phyloP scores from a whole-genome alignment of 92 coral and sea anemone species.

The Heteractis magnifica region DNA sequence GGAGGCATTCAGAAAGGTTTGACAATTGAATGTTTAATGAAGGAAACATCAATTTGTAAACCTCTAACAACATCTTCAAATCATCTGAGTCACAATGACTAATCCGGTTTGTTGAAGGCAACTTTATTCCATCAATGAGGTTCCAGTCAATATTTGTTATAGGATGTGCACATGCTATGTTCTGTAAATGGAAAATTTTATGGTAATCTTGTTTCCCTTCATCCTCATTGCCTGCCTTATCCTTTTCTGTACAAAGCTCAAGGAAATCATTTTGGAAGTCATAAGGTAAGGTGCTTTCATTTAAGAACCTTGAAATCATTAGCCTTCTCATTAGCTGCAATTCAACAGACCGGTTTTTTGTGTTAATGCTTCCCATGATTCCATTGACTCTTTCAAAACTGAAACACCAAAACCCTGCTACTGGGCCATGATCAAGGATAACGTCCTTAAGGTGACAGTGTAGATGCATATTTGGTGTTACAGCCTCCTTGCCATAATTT shows the following conservation, averaged over 20 bases:
- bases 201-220: slow-evolving; percentile 33
- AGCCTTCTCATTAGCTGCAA: slow-evolving; percentile 58
- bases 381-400: slow-evolving; percentile 58
- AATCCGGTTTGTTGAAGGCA: slow-evolving; percentile 31
- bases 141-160: slow-evolving; percentile 45
- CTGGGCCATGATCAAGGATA: slow-evolving; percentile 52
- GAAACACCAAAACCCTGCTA: slow-evolving; percentile 58
- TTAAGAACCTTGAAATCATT: slow-evolving; percentile 36
- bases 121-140: slow-evolving; percentile 21
- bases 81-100: slow-evolving; percentile 43
- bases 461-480: slow-evolving; percentile 48
- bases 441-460: slow-evolving; percentile 54
- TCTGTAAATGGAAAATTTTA: slow-evolving; percentile 33
- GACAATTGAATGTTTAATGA: slow-evolving; percentile 22
- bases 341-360: slow-evolving; percentile 62
- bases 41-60: slow-evolving; percentile 47
- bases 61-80: slow-evolving; percentile 32
- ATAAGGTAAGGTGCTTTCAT: slow-evolving; percentile 43
- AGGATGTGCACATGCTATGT: slow-evolving; percentile 45
- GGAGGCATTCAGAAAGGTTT: slow-evolving; percentile 35
- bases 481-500: slow-evolving; percentile 34
- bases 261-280: slow-evolving; percentile 44
- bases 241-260: slow-evolving; percentile 43
- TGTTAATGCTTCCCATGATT: slow-evolving; percentile 39
- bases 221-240: slow-evolving; percentile 17